A percentile compares a stretch with the other conserved stretches of the same genome.
phyloP scores from a whole-genome alignment of 1,140 invertebrate genomes.

The Alviniconcha marisindica region DNA sequence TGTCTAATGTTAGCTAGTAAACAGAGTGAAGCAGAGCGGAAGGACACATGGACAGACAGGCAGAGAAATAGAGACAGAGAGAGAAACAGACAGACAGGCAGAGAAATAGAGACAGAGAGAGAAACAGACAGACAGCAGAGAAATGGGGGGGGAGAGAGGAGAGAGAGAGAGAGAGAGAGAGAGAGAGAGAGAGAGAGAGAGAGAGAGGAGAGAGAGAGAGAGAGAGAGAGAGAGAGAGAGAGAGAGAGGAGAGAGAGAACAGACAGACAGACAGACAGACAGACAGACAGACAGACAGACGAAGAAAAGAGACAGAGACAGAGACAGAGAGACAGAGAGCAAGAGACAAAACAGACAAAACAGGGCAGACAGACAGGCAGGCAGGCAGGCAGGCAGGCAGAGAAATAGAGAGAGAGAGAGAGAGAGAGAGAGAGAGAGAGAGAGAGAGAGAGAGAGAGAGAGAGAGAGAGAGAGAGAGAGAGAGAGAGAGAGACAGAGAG shows the following conservation, averaged over 20 bases:
- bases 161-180: not conserved
- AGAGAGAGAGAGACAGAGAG: constrained; percentile 38
- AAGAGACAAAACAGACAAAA: constrained; percentile 1
- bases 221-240: not conserved
- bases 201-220: not conserved
- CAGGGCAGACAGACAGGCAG: not conserved
- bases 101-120: no score
- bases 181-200: not conserved
- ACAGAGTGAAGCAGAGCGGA: no score
- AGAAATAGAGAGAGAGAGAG: not conserved
- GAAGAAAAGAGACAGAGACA: constrained; percentile 29
- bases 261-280: not conserved
- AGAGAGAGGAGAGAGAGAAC: not conserved
- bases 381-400: constrained; percentile 7
- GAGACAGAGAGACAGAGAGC: constrained; percentile 4
- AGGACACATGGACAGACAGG: no score
- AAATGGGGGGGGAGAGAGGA: not conserved
- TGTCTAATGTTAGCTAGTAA: no score
- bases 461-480: constrained; percentile 29
- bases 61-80: no score
- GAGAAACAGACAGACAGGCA: no score
- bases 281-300: constrained; percentile 7
- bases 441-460: constrained; percentile 17
- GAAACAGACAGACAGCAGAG: not conserved
- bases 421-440: constrained; percentile 13